These are phyloP conservation scores for Macrostomum lignano DNA, from an alignment of 1,140 invertebrate species.

Conservation along the genomic window DNA sequence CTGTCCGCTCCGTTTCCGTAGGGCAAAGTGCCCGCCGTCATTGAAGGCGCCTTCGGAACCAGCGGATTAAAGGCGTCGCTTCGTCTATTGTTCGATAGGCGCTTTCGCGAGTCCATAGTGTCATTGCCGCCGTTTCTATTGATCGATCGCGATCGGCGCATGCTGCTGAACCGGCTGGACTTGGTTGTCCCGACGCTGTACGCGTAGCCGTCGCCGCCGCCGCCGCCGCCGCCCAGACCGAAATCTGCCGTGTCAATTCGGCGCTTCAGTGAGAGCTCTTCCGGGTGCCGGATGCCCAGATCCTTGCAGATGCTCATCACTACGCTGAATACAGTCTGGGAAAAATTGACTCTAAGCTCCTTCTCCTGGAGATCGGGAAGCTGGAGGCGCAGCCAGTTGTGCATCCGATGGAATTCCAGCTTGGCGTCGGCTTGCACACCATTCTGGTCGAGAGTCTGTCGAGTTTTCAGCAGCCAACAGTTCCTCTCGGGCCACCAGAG, in stretches of 20 bases:
- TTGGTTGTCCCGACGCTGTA: too few species aligned
- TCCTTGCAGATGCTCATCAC: slow-evolving; percentile 80
- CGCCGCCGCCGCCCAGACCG: too few species aligned
- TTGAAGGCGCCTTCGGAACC: too few species aligned
- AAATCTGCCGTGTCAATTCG: slow-evolving; percentile 22
- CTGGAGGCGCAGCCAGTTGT: slow-evolving; percentile 60
- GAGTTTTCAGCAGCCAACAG: slow-evolving; percentile 64
- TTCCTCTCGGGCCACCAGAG: slow-evolving; percentile 92
- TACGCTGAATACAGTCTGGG: slow-evolving; percentile 70
- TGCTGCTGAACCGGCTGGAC: too few species aligned
- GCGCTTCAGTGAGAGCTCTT: slow-evolving; percentile 63
- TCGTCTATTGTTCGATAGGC: too few species aligned
- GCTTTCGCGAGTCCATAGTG: too few species aligned
- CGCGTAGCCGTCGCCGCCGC: too few species aligned
- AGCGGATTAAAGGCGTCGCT: too few species aligned
- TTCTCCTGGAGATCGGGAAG: slow-evolving; percentile 71
- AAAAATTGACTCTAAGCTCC: slow-evolving; percentile 76
- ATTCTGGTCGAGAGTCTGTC: slow-evolving; percentile 80
- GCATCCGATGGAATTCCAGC: slow-evolving; percentile 94
- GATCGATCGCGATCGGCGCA: too few species aligned
- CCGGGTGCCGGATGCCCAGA: slow-evolving; percentile 70
- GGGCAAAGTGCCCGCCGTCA: too few species aligned
- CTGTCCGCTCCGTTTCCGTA: too few species aligned
- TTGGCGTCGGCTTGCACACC: slow-evolving; percentile 76
- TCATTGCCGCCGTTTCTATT: too few species aligned